Conservation (phyloP, 2,797 vertebrate genomes). For the Perodicticus potto region DNA sequence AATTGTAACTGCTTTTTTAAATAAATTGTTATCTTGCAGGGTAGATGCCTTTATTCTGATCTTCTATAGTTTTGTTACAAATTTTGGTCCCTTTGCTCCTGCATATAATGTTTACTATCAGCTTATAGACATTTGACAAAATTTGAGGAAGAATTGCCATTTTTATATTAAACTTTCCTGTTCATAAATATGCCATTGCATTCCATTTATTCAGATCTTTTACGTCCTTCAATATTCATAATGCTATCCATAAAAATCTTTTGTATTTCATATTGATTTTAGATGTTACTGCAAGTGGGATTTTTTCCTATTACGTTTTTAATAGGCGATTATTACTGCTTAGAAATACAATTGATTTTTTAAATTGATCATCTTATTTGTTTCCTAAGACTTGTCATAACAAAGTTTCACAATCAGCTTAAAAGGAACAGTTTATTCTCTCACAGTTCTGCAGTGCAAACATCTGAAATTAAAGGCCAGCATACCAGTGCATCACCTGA, state of each 20-base stretch:
- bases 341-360: background rate
- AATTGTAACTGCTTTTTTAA: background rate
- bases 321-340: background rate
- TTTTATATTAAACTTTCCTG: background rate
- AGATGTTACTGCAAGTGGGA: background rate
- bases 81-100: background rate
- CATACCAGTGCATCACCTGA: background rate
- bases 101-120: background rate
- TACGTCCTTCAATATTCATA: background rate
- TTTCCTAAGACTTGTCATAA: background rate
- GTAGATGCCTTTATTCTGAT: background rate
- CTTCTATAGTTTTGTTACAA: background rate
- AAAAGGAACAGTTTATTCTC: background rate
- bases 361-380: background rate
- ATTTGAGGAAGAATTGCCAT: background rate
- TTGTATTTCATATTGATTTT: slow-evolving; percentile 9
- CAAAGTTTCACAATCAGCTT: background rate
- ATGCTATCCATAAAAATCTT: background rate
- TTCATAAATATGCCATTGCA: background rate
- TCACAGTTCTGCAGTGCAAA: background rate
- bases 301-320: background rate
- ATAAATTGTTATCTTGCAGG: background rate
- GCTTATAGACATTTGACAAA: background rate
- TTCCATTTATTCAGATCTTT: background rate
- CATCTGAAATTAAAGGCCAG: background rate